A percentile compares a stretch with the other conserved stretches of the same genome.
Conservation (phyloP, 1,140 invertebrate species). For the Eumaeus atala region DNA sequence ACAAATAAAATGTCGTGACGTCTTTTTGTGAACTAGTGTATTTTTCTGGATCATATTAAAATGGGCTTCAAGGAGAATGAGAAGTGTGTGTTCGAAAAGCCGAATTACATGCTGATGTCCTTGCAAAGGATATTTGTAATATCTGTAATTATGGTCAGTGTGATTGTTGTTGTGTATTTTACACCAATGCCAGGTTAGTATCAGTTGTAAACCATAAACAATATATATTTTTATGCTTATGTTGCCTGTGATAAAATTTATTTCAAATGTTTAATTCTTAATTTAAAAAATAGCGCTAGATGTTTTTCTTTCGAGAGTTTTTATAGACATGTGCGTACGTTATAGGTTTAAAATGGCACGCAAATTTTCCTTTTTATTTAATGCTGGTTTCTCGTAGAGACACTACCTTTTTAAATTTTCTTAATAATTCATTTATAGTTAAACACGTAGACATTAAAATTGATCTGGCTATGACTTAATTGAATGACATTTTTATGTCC, state of each 20-base stretch:
- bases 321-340: too few species aligned
- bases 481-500: too few species aligned
- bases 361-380: too few species aligned
- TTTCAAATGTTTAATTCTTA: too few species aligned
- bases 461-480: too few species aligned
- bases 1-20: conserved; percentile 35
- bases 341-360: too few species aligned
- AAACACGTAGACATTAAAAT: not conserved
- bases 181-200: conserved; percentile 80
- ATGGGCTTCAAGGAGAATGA: conserved; percentile 46
- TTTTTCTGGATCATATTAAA: conserved; percentile 23
- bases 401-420: not conserved
- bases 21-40: conserved; percentile 17
- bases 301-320: too few species aligned
- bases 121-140: conserved; percentile 68
- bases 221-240: too few species aligned
- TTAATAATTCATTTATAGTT: not conserved
- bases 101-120: conserved; percentile 69
- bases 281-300: too few species aligned
- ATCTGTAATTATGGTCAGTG: conserved; percentile 73
- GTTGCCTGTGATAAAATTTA: too few species aligned
- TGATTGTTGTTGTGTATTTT: conserved; percentile 80
- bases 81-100: conserved; percentile 42
- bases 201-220: too few species aligned
- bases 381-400: too few species aligned